phyloP scores from a whole-genome alignment of 2,888 invertebrate genomes.

The Lypha dubia region DNA sequence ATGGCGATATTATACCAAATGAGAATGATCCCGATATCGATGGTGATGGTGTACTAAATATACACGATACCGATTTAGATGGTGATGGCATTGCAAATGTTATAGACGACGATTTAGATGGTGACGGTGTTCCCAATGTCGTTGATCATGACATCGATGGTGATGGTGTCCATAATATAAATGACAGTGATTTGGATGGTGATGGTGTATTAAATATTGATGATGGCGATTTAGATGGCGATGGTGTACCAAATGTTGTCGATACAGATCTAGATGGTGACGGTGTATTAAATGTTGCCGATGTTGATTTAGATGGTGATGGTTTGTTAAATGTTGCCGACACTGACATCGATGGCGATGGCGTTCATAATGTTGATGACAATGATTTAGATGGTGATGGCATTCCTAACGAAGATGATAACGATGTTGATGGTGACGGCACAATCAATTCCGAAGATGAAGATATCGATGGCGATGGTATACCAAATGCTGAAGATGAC shows the following conservation, averaged over 20 bases:
- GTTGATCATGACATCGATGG: conserved; percentile 79
- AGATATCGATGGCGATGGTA: conserved; percentile 78
- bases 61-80: conserved; percentile 76
- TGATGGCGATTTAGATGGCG: conserved; percentile 81
- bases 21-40: conserved; percentile 79
- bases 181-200: conserved; percentile 78
- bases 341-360: conserved; percentile 74
- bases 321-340: conserved; percentile 77
- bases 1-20: conserved; percentile 80
- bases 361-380: conserved; percentile 72
- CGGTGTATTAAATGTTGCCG: conserved; percentile 81
- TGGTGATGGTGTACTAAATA: conserved; percentile 74
- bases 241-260: conserved; percentile 83
- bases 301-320: conserved; percentile 81
- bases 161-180: conserved; percentile 78
- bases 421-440: conserved; percentile 76
- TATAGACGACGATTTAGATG: conserved; percentile 77
- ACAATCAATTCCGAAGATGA: conserved; percentile 78
- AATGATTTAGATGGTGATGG: conserved; percentile 75
- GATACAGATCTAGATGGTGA: conserved; percentile 83
- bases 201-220: conserved; percentile 82
- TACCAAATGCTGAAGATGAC: conserved; percentile 76
- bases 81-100: conserved; percentile 84
- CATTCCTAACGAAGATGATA: conserved; percentile 73
- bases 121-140: conserved; percentile 80